Evolutionary conservation across 2,888 invertebrate species (phyloP).

Genomic region (Eupithecia tripunctaria): DNA sequence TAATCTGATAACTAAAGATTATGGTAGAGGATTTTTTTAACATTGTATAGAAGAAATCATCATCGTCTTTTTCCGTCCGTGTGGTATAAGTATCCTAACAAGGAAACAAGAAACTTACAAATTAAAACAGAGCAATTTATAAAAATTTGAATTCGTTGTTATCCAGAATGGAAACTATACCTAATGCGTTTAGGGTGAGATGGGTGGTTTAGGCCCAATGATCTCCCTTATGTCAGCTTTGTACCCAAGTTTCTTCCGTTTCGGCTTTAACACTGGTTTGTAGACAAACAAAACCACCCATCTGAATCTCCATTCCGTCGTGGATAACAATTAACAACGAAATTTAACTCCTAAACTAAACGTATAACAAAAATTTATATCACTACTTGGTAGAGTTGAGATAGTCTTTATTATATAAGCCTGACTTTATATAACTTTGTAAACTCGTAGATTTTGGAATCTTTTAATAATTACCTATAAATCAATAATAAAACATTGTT

Average conservation of each 20-base stretch:
- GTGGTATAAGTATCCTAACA: neutral
- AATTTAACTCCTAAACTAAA: neutral
- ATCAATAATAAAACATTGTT: neutral
- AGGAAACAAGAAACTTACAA: neutral
- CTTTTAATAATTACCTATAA: neutral
- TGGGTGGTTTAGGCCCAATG: too few relatives aligned
- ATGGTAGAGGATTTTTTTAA: neutral
- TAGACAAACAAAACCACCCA: too few relatives aligned
- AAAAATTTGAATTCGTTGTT: too few relatives aligned
- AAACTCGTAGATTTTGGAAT: too few relatives aligned
- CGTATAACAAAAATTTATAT: neutral
- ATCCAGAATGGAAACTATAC: too few relatives aligned
- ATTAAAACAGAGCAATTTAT: neutral
- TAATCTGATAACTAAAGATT: neutral
- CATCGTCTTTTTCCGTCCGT: neutral
- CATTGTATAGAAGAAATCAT: neutral
- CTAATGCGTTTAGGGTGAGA: too few relatives aligned
- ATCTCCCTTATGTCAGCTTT: too few relatives aligned
- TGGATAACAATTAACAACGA: neutral
- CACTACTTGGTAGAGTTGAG: neutral
- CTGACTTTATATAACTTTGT: neutral
- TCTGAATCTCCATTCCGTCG: neutral
- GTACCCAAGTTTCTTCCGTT: too few relatives aligned
- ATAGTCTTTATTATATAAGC: neutral
- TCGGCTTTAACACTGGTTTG: too few relatives aligned